Evolutionary conservation across 2,797 vertebrate species (phyloP), one percentile per base, ranked within the genome.

Genomic region (Phrynocephalus guinanensis): DNA sequence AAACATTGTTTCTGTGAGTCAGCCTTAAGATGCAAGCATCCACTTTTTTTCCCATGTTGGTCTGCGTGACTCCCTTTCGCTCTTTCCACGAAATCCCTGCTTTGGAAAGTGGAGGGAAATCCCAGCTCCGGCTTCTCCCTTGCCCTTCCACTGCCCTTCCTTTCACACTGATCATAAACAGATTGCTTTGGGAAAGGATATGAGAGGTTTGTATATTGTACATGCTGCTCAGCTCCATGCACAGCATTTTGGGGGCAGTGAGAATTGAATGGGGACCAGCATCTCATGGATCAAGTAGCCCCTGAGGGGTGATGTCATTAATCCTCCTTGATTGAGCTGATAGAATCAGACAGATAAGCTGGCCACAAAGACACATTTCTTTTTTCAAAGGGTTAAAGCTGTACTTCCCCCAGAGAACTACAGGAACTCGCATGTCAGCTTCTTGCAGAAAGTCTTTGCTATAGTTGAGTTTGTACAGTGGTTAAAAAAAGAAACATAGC

Each of bases 381-480:
- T 75, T 85, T 5, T 0, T 0, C 87, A 91, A 93, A 90, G 88
- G 80, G 79, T 90, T 92, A 91, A 81, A 22, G 56, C 1, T 85
- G 5, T 85, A 63, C 89, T 90, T 92, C 95, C 87, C 76, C 33
- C 38, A 79, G 87, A 75, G 91, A 80, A 30, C 67, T 89, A 83
- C 72, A 70, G 86, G 22, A 70, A 24, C 73, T 60, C 84, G 77
- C 88, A 87, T 73, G 91, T 86, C 26, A 26, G 63, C 63, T 91
- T 89, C 92, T 93, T 85, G 44, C 92, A 90, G 90, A 93, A n/a
- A 87, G 79, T 68, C 6, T 79, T 90, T 68, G 80, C 73, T 83
- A 20, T 5, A 0, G 89, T 84, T 92, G 84, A 80, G 82, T 79
- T 89, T 91, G 73, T 76, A 24, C 87, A 85, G 87, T 82, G 76